Evolutionary conservation across 2,888 invertebrate species (phyloP).

Genomic region (Thalpophila matura): DNA sequence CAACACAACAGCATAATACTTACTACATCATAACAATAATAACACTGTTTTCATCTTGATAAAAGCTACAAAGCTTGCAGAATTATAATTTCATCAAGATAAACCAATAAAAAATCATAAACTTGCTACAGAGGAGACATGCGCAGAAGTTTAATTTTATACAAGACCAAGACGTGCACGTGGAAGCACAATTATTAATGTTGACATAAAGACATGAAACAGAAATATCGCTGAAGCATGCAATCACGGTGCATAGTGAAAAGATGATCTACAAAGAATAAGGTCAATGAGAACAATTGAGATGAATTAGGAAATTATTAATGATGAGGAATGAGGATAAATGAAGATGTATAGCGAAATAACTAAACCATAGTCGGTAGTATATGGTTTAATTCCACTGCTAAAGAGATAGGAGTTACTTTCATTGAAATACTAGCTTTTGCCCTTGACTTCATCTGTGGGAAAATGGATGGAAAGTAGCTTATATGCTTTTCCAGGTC

Average conservation of each 20-base stretch:
- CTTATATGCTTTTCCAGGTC: no score
- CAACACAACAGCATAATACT: constrained; percentile 25
- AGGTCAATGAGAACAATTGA: not conserved
- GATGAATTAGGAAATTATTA: not conserved
- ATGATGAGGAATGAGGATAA: not conserved
- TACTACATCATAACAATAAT: constrained; percentile 12
- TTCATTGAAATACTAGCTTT: no score
- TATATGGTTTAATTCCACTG: no score
- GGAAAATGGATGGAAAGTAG: no score
- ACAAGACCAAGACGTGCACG: not conserved
- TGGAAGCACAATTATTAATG: not conserved
- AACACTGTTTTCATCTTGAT: constrained; percentile 55
- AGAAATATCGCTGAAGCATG: not conserved
- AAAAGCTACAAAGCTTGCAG: constrained; percentile 18
- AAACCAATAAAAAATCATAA: constrained; percentile 36
- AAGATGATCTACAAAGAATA: not conserved
- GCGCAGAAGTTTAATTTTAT: constrained; percentile 26
- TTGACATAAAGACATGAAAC: not conserved
- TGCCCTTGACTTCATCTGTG: no score
- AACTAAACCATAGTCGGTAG: not conserved
- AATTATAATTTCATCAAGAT: constrained; percentile 59
- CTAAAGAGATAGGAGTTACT: no score
- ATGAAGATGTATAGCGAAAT: not conserved
- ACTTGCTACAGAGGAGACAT: not conserved
- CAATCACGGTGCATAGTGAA: not conserved